These are phyloP conservation scores for Cataglyphis albicans DNA, from an alignment of 2,888 invertebrate genomes.

Conservation along the genomic window DNA sequence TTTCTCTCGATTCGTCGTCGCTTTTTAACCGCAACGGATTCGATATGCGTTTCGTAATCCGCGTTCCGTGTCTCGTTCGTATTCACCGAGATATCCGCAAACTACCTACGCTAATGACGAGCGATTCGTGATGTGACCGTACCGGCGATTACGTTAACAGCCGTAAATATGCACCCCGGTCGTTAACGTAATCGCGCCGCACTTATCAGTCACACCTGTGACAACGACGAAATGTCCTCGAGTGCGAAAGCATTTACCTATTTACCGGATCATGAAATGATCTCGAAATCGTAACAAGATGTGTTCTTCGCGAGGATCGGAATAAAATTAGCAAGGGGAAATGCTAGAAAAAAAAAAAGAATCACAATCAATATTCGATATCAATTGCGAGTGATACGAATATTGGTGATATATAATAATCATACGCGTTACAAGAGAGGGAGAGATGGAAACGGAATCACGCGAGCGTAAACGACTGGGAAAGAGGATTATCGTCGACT, in stretches of 20 bases:
- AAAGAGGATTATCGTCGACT: constrained; percentile 31
- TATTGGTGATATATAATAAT: not conserved
- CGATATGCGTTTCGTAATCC: constrained; percentile 46
- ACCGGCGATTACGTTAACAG: constrained; percentile 1
- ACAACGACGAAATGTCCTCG: constrained; percentile 51
- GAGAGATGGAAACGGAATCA: not conserved
- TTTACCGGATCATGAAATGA: constrained; percentile 52
- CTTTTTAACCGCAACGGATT: constrained; percentile 12
- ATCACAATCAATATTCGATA: not conserved
- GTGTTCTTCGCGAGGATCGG: not conserved
- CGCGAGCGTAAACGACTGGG: not conserved
- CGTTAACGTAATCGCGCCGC: constrained; percentile 58
- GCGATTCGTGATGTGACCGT: constrained; percentile 40
- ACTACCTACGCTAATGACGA: constrained; percentile 59
- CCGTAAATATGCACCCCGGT: constrained; percentile 46
- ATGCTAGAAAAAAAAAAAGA: constrained; percentile 8
- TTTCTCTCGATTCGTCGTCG: constrained; percentile 9
- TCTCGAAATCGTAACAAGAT: constrained; percentile 4
- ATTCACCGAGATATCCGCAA: constrained; percentile 41
- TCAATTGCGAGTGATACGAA: not conserved
- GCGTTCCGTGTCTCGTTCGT: constrained; percentile 2
- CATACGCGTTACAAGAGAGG: not conserved
- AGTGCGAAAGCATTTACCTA: constrained; percentile 59
- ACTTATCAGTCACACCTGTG: constrained; percentile 71
- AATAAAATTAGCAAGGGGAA: not conserved